Evolutionary conservation across 2,113 vertebrate species (phyloP).

Genomic region (Menidia beryllina): DNA sequence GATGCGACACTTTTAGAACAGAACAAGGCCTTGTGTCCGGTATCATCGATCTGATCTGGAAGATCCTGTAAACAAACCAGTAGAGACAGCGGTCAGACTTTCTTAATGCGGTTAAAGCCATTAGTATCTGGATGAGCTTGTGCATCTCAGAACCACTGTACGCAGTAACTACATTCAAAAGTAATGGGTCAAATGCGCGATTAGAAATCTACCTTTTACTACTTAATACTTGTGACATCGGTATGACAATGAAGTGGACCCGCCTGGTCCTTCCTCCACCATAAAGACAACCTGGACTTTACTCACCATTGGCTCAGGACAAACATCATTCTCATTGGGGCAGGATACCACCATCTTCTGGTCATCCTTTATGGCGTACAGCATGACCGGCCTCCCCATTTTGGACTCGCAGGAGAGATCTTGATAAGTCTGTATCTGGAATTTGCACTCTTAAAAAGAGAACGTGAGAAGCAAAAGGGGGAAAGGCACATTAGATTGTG

Average conservation of each 20-base stretch:
- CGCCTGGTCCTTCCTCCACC: too few species aligned
- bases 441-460: slow-evolving; percentile 29
- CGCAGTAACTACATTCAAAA: too few species aligned
- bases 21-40: slow-evolving; percentile 49
- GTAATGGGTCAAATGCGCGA: too few species aligned
- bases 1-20: fast-evolving
- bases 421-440: slow-evolving; percentile 10
- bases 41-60: fast-evolving
- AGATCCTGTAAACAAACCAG: slow-evolving; percentile 16
- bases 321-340: neutral
- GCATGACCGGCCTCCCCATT: slow-evolving; percentile 20
- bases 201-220: too few species aligned
- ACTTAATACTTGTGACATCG: too few species aligned
- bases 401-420: fast-evolving
- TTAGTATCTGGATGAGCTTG: too few species aligned
- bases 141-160: too few species aligned
- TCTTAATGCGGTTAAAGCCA: too few species aligned
- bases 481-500: too few species aligned
- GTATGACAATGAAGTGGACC: too few species aligned
- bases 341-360: slow-evolving; percentile 39
- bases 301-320: slow-evolving; percentile 45
- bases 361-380: neutral
- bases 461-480: neutral
- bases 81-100: neutral
- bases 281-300: too few species aligned